Evolutionary conservation across 1,140 invertebrate species (phyloP).

Genomic region (Tribolium castaneum): DNA sequence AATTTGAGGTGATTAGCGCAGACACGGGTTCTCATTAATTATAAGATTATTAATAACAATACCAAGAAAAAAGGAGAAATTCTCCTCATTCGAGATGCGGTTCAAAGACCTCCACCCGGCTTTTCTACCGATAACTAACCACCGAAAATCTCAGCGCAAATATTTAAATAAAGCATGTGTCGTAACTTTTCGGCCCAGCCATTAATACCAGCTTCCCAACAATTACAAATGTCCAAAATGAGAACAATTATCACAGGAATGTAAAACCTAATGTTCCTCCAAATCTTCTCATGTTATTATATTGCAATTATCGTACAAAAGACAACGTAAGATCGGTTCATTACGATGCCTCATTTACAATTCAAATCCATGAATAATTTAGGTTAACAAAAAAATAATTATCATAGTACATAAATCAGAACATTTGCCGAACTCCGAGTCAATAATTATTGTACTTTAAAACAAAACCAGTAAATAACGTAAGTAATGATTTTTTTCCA

Average conservation of each 20-base stretch:
- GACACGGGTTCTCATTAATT: conserved; percentile 14
- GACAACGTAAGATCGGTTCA: background rate
- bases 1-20: background rate
- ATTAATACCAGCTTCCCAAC: background rate
- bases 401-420: background rate
- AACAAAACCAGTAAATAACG: background rate
- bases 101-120: background rate
- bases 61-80: conserved; percentile 10
- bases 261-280: background rate
- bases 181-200: background rate
- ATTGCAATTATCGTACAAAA: background rate
- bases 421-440: background rate
- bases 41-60: conserved; percentile 20
- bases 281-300: background rate
- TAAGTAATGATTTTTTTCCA: background rate
- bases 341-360: background rate
- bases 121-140: no score
- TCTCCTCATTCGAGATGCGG: conserved; percentile 4
- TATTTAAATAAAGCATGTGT: background rate
- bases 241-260: background rate
- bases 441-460: background rate
- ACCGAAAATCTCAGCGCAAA: no score
- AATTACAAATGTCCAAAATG: background rate
- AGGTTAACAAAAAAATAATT: background rate
- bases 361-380: background rate